phyloP scores from a whole-genome alignment of 2,113 vertebrate genomes.

The Campylomormyrus tamandua region DNA sequence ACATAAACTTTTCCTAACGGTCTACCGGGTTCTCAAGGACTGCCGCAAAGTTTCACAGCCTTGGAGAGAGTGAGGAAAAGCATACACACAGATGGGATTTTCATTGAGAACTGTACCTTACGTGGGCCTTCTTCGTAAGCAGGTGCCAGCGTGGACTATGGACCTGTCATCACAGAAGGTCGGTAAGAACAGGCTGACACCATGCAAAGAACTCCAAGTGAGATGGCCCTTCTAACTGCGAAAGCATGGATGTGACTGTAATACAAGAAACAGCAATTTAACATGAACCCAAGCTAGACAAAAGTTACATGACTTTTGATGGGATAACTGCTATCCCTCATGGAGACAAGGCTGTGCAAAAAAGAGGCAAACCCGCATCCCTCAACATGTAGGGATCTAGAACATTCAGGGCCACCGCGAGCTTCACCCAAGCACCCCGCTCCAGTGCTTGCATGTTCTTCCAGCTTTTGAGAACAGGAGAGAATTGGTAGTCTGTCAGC shows the following conservation, averaged over 20 bases:
- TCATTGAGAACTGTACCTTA: background rate
- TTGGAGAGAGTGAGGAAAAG: background rate
- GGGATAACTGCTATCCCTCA: background rate
- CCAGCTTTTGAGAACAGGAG: background rate
- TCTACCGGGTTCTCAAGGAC: background rate
- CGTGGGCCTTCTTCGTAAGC: background rate
- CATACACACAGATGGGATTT: background rate
- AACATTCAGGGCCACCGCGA: background rate
- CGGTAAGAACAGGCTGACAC: constrained; percentile 14
- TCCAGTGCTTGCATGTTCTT: background rate
- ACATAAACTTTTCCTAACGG: background rate
- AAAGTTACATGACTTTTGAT: background rate
- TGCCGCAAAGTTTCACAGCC: background rate
- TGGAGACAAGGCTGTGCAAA: background rate
- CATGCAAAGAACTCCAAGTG: background rate
- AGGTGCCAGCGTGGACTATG: constrained; percentile 17
- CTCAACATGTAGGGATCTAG: background rate
- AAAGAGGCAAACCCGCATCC: background rate
- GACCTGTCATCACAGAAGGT: constrained; percentile 37
- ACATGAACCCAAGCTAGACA: background rate
- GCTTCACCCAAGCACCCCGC: background rate
- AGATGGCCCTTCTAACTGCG: background rate
- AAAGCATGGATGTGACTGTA: background rate
- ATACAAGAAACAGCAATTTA: background rate
- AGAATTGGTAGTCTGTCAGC: background rate